These are phyloP conservation scores for Troides oblongomaculatus DNA, from an alignment of 2,888 invertebrate species.

Conservation along the genomic window DNA sequence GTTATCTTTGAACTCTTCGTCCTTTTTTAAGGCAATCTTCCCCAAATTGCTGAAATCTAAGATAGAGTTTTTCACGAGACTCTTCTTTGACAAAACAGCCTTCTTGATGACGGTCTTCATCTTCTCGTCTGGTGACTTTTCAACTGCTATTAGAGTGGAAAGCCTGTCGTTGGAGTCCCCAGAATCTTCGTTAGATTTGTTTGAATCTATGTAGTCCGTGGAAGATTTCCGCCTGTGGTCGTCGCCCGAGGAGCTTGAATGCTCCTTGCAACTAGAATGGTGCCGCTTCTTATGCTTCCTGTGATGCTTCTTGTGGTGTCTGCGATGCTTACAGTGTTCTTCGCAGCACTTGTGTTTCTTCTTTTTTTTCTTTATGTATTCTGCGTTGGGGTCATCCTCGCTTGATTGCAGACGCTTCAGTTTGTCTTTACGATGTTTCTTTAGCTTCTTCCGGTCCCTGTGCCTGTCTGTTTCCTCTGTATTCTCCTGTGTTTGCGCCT, in stretches of 20 bases:
- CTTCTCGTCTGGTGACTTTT: conserved; percentile 65
- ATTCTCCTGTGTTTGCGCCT: conserved; percentile 33
- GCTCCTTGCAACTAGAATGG: conserved; percentile 76
- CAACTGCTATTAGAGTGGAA: conserved; percentile 63
- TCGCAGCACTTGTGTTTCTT: conserved; percentile 85
- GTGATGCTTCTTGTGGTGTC: conserved; percentile 89
- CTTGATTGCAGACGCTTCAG: conserved; percentile 65
- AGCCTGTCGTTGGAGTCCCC: conserved; percentile 62
- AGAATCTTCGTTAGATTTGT: conserved; percentile 73
- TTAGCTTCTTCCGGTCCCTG: conserved; percentile 83
- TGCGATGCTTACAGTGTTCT: conserved; percentile 85
- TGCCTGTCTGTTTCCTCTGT: conserved; percentile 72
- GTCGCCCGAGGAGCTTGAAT: conserved; percentile 74
- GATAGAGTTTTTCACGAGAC: conserved; percentile 63
- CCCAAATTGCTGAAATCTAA: conserved; percentile 65
- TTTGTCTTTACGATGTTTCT: conserved; percentile 85
- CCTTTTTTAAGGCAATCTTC: conserved; percentile 53
- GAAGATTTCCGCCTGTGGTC: conserved; percentile 67
- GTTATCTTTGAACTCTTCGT: conserved; percentile 58
- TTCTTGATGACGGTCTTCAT: conserved; percentile 73
- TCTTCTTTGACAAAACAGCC: conserved; percentile 63
- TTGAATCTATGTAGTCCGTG: conserved; percentile 66
- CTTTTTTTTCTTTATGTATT: conserved; percentile 83
- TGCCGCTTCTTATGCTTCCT: conserved; percentile 89
- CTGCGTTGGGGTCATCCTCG: conserved; percentile 64